These are phyloP conservation scores for Regulus satrapa DNA, from an alignment of 2,113 vertebrate genomes.

Conservation along the genomic window DNA sequence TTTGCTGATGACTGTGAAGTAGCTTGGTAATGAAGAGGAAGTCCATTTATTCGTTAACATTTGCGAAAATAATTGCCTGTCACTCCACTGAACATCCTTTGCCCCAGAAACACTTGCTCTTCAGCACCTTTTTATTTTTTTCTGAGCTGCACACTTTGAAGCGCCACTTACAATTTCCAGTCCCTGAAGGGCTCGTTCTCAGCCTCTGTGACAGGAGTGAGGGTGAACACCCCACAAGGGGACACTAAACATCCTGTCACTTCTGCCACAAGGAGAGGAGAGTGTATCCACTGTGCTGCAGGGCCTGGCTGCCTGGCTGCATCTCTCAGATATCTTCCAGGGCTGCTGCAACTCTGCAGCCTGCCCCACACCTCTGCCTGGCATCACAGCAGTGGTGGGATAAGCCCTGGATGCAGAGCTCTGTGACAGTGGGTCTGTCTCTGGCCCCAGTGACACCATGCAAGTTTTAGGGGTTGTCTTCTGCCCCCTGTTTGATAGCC, in stretches of 20 bases:
- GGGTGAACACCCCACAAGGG: neutral
- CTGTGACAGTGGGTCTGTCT: rapidly evolving
- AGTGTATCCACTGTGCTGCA: neutral
- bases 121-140: neutral
- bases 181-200: conserved; percentile 16
- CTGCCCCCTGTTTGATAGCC: neutral
- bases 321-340: neutral
- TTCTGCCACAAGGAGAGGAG: neutral
- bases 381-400: rapidly evolving
- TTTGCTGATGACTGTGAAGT: conserved; percentile 38
- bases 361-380: neutral
- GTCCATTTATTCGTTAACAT: conserved; percentile 47
- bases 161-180: neutral
- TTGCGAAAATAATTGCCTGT: conserved; percentile 45
- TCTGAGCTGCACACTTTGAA: neutral
- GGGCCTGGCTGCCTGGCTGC: neutral
- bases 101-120: conserved; percentile 35
- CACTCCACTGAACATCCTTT: neutral
- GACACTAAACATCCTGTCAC: neutral
- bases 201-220: neutral
- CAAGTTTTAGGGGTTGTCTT: neutral
- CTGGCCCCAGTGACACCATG: neutral
- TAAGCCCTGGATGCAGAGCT: neutral
- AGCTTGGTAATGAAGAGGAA: conserved; percentile 46
- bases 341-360: neutral